Percentiles rank a stretch among this genome's conserved stretches.
phyloP scores from a whole-genome alignment of 1,140 invertebrate genomes.

The Leptonema lineaticorne region DNA sequence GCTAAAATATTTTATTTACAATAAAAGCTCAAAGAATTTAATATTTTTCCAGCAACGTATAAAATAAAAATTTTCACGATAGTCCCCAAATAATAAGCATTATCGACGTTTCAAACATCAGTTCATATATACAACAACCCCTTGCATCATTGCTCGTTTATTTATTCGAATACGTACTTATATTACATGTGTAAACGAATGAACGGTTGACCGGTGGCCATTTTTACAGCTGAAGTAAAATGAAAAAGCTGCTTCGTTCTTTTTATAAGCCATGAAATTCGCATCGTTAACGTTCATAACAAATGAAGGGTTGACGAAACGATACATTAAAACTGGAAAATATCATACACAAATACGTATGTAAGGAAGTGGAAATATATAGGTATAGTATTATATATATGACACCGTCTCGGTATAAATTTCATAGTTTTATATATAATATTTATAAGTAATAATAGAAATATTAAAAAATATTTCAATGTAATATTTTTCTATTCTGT shows the following conservation, averaged over 20 bases:
- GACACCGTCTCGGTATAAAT: too few relatives aligned
- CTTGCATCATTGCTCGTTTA: conserved; percentile 25
- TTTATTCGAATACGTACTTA: conserved; percentile 22
- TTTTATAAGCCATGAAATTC: conserved; percentile 30
- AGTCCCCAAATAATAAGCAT: background rate
- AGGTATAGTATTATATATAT: too few relatives aligned
- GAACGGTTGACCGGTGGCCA: conserved; percentile 23
- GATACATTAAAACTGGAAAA: too few relatives aligned
- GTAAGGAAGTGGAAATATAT: too few relatives aligned
- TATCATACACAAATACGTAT: too few relatives aligned
- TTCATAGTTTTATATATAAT: too few relatives aligned
- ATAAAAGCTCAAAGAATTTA: too few relatives aligned
- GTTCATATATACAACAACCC: background rate
- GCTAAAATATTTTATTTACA: too few relatives aligned
- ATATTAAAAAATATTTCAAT: too few relatives aligned
- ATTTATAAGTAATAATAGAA: too few relatives aligned
- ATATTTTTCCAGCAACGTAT: too few relatives aligned
- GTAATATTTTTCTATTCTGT: too few relatives aligned
- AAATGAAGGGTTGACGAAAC: conserved; percentile 22
- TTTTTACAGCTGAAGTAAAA: conserved; percentile 34
- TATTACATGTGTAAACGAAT: conserved; percentile 1
- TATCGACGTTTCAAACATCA: background rate
- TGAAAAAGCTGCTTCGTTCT: conserved; percentile 19
- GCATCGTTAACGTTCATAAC: conserved; percentile 24
- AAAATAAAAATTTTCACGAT: background rate